These are phyloP conservation scores for Kryphioiulus occultus DNA, from an alignment of 2,888 invertebrate genomes.

Conservation along the genomic window DNA sequence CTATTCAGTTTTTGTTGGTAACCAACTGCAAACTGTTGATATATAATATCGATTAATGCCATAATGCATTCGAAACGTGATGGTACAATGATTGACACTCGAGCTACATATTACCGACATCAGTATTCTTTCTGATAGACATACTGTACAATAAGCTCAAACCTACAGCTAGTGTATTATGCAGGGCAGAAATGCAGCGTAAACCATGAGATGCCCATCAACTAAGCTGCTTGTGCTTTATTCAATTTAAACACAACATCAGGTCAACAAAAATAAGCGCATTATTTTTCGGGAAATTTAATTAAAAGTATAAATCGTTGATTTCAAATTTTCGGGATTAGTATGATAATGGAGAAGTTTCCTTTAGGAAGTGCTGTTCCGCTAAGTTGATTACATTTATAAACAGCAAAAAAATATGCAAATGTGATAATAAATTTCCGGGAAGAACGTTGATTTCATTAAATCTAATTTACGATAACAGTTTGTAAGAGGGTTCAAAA, in stretches of 20 bases:
- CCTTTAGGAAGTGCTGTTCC: neutral
- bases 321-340: neutral
- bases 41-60: too few relatives aligned
- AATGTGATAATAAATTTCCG: constrained; percentile 6
- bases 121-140: too few relatives aligned
- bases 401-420: neutral
- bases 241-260: neutral
- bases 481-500: neutral
- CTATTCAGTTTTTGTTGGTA: too few relatives aligned
- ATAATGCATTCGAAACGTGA: too few relatives aligned
- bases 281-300: neutral
- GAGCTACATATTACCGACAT: too few relatives aligned
- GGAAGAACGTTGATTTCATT: constrained; percentile 11
- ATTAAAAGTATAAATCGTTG: constrained; percentile 11
- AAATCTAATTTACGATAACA: neutral
- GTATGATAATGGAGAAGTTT: neutral
- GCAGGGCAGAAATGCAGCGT: too few relatives aligned
- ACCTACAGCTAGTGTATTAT: too few relatives aligned
- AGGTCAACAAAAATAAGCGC: neutral
- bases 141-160: too few relatives aligned
- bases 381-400: neutral
- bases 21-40: too few relatives aligned
- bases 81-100: too few relatives aligned
- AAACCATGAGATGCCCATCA: too few relatives aligned
- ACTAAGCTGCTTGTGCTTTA: too few relatives aligned